Base-by-base conservation (phyloP, 2,888 invertebrate species). In the Cheilosia vernalis region DNA sequence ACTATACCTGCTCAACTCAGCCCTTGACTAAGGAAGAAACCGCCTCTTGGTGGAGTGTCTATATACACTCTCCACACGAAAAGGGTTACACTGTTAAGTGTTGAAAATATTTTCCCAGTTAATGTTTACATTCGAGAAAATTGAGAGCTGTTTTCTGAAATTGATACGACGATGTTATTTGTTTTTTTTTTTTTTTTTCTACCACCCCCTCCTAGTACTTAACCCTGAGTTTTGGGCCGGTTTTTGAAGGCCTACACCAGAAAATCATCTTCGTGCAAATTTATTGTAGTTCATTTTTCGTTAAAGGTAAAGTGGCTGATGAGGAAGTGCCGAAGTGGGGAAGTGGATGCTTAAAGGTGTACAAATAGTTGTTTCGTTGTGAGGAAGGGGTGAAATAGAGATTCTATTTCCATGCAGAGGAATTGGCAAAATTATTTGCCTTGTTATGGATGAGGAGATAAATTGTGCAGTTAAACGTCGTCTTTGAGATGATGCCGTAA, bases 61-160 rank as follows among this genome's bases (percentile, higher is more conserved):
- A 37, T 44, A 53, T 55, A 60, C 60, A 63, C 56, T 61, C 44
- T 47, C 33, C 21, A 24, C 72, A 73, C 10, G 30, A 30, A 78
- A 85, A 85, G 85, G 85, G 85, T 85, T 72, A 81, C 76, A 77
- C 80, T 81, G 76, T 81, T 85, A 81, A 85, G 85, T 85, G 85
- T 81, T 67, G 72, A 85, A 81, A 85, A 85, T 85, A 85, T 80
- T 81, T 85, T 55, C 61, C 60, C 37, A 85, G 72, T 85, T 85
- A 85, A 85, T 85, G 85, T 85, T 85, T 85, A 72, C 85, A 81
- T 77, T 85, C 76, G 81, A 73, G 81, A 72, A 79, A 85, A 85
- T 85, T 85, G 85, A 85, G 85, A 85, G 80, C 76, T 81, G 81
- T 81, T 80, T 70, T 66, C 61, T 67, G 81, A 85, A 85, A 85